These are phyloP conservation scores for Hypena proboscidalis DNA, from an alignment of 2,888 invertebrate genomes.

Conservation along the genomic window DNA sequence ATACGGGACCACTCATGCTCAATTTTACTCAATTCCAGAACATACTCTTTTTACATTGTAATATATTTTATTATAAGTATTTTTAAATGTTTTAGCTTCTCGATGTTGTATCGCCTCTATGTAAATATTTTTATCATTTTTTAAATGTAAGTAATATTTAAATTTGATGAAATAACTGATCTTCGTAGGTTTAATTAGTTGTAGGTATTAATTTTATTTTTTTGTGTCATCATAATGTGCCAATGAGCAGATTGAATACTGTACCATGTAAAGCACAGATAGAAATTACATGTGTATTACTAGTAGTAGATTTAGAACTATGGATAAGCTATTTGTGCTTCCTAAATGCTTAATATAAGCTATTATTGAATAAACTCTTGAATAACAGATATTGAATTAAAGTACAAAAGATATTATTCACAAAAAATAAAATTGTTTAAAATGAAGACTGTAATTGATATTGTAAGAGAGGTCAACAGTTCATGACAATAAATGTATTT, in stretches of 20 bases:
- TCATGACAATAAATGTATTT: slow-evolving; percentile 21
- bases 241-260: slow-evolving; percentile 68
- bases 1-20: slow-evolving; percentile 60
- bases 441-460: slow-evolving; percentile 38
- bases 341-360: slow-evolving; percentile 56
- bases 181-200: slow-evolving; percentile 68
- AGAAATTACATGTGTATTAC: slow-evolving; percentile 63
- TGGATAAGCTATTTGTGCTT: slow-evolving; percentile 76
- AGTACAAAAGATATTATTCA: slow-evolving; percentile 32
- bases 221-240: slow-evolving; percentile 80
- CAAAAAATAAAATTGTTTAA: slow-evolving; percentile 17
- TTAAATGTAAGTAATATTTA: slow-evolving; percentile 59
- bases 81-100: slow-evolving; percentile 36
- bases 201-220: slow-evolving; percentile 55
- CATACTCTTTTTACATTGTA: slow-evolving; percentile 48
- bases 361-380: slow-evolving; percentile 16
- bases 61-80: slow-evolving; percentile 47
- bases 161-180: slow-evolving; percentile 73
- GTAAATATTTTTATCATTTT: slow-evolving; percentile 54
- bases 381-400: slow-evolving; percentile 31
- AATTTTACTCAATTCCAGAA: slow-evolving; percentile 47
- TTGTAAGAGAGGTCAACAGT: slow-evolving; percentile 7
- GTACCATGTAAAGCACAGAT: slow-evolving; percentile 47
- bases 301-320: slow-evolving; percentile 64
- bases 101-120: slow-evolving; percentile 37